These are phyloP conservation scores for Drosophila mercatorum DNA, from an alignment of 2,888 invertebrate genomes.

Conservation along the genomic window DNA sequence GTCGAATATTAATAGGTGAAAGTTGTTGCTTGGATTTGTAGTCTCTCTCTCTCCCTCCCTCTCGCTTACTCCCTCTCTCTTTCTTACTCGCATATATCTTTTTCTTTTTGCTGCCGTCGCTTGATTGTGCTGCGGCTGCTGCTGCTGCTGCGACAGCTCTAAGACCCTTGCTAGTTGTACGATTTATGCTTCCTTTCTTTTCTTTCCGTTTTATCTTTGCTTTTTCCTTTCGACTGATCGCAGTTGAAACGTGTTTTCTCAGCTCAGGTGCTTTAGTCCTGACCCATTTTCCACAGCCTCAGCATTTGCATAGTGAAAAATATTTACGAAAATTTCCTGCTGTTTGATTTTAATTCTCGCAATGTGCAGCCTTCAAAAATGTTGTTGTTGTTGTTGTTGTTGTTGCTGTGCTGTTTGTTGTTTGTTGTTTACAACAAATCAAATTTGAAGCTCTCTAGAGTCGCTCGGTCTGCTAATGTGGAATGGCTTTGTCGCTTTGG, in stretches of 20 bases:
- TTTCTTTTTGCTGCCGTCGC: slow-evolving; percentile 33
- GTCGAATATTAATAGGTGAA: slow-evolving; percentile 84
- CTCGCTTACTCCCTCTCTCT: neutral
- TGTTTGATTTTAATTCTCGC: slow-evolving; percentile 28
- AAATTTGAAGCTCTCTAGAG: slow-evolving; percentile 28
- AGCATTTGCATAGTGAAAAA: slow-evolving; percentile 1
- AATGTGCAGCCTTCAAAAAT: slow-evolving; percentile 40
- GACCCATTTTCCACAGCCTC: slow-evolving; percentile 46
- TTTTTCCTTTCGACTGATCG: slow-evolving; percentile 27
- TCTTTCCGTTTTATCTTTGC: neutral
- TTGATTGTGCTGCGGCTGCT: neutral
- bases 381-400: slow-evolving; percentile 3
- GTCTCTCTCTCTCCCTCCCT: neutral
- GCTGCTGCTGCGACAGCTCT: slow-evolving; percentile 13
- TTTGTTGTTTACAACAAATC: slow-evolving; percentile 17
- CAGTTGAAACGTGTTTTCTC: slow-evolving; percentile 23
- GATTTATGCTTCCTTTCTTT: slow-evolving; percentile 63
- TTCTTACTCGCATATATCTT: slow-evolving; percentile 12
- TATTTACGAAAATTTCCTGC: slow-evolving; percentile 21
- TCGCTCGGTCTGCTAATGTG: slow-evolving; percentile 25
- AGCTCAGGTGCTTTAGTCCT: slow-evolving; percentile 40
- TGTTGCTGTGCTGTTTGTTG: slow-evolving; percentile 10
- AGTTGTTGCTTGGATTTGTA: slow-evolving; percentile 79
- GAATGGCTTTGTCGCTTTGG: slow-evolving; percentile 57
- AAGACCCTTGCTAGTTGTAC: slow-evolving; percentile 40